These are phyloP conservation scores for Myoxocephalus aenaeus DNA, from an alignment of 2,797 vertebrate genomes.

Conservation along the genomic window DNA sequence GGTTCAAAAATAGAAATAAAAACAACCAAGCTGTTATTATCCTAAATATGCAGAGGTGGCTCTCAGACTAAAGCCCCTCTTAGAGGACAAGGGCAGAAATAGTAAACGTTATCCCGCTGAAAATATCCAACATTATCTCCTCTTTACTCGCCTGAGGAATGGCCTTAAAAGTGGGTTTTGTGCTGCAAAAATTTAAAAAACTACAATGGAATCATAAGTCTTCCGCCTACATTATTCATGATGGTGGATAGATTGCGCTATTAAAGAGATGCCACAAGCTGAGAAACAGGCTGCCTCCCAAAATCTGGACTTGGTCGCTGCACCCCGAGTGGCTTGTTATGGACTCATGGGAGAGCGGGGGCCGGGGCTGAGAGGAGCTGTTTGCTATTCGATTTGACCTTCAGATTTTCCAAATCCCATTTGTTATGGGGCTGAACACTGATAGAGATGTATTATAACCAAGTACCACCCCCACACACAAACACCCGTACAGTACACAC, in stretches of 20 bases:
- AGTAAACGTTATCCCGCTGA: constrained; percentile 25
- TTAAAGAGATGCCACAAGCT: constrained; percentile 65
- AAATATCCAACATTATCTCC: constrained; percentile 44
- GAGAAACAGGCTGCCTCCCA: constrained; percentile 52
- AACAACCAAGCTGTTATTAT: background rate
- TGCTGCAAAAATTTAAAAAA: constrained; percentile 28
- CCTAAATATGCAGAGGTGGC: constrained; percentile 13
- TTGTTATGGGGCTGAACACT: constrained; percentile 69
- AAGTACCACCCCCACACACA: constrained; percentile 50
- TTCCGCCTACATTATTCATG: constrained; percentile 70
- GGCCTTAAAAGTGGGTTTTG: constrained; percentile 17
- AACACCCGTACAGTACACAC: constrained; percentile 5
- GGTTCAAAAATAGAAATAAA: background rate
- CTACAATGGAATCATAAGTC: constrained; percentile 63
- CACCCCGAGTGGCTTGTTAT: constrained; percentile 62
- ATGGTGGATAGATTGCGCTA: constrained; percentile 63
- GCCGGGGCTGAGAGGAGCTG: constrained; percentile 50
- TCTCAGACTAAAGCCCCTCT: constrained; percentile 16
- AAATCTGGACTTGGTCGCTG: constrained; percentile 40
- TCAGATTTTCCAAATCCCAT: constrained; percentile 74
- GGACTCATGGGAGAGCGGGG: constrained; percentile 61
- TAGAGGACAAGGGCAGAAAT: constrained; percentile 21
- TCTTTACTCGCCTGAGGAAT: constrained; percentile 43
- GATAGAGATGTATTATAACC: constrained; percentile 66
- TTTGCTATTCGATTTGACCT: constrained; percentile 77